These are phyloP conservation scores for Hemithea aestivaria DNA, from an alignment of 2,888 invertebrate genomes.

Conservation along the genomic window DNA sequence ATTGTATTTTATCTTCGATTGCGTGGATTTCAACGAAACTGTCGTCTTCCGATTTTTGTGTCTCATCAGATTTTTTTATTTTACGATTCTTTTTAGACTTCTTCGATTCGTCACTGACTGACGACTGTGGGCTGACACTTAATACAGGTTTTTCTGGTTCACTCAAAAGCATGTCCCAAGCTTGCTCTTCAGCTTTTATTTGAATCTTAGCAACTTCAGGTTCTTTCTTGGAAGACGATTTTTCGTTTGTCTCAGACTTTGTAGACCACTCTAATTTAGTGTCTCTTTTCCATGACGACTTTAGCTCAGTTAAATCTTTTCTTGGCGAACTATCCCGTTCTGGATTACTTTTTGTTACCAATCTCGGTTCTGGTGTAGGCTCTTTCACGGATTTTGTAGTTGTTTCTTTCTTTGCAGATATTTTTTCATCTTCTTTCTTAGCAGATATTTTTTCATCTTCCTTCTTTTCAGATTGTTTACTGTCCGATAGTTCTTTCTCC, in stretches of 20 bases:
- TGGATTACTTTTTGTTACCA: background rate
- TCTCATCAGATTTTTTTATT: slow-evolving; percentile 53
- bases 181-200: slow-evolving; percentile 62
- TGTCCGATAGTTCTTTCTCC: slow-evolving; percentile 1
- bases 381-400: background rate
- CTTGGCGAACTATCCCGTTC: slow-evolving; percentile 17
- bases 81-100: slow-evolving; percentile 60
- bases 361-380: background rate
- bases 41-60: slow-evolving; percentile 56
- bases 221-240: slow-evolving; percentile 32
- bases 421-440: slow-evolving; percentile 3
- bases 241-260: slow-evolving; percentile 18
- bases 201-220: slow-evolving; percentile 30
- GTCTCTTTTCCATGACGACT: slow-evolving; percentile 25
- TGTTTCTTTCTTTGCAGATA: background rate
- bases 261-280: slow-evolving; percentile 22
- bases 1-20: slow-evolving; percentile 60
- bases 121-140: slow-evolving; percentile 29
- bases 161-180: slow-evolving; percentile 66
- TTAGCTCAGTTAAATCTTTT: slow-evolving; percentile 12
- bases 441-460: background rate
- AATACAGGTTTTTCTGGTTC: slow-evolving; percentile 47
- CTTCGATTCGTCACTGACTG: slow-evolving; percentile 49
- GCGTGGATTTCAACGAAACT: slow-evolving; percentile 72
- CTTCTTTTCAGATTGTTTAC: slow-evolving; percentile 1